phyloP scores from a whole-genome alignment of 2,888 invertebrate genomes.

The Helleia helle region DNA sequence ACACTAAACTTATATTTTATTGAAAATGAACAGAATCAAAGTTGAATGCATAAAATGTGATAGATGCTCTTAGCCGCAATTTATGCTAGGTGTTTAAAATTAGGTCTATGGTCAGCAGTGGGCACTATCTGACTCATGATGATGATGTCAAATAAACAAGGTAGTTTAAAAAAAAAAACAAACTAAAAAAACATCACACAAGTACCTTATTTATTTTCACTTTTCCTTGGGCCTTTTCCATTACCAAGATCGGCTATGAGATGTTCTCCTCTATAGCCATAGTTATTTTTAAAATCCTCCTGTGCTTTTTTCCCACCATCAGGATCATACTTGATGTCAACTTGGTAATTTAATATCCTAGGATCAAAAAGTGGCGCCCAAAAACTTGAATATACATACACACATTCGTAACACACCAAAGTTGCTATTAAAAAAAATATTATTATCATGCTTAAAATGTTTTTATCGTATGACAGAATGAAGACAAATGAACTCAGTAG shows the following conservation, averaged over 20 bases:
- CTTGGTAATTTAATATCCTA: conserved; percentile 44
- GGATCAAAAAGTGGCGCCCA: conserved; percentile 54
- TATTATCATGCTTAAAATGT: conserved; percentile 22
- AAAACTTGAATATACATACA: conserved; percentile 47
- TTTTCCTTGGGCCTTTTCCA: conserved; percentile 31
- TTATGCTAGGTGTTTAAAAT: too few species aligned
- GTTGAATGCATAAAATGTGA: too few species aligned
- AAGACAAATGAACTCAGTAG: conserved; percentile 20
- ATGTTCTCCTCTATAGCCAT: conserved; percentile 44
- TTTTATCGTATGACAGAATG: conserved; percentile 14
- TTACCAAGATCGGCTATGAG: conserved; percentile 49
- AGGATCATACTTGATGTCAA: conserved; percentile 43
- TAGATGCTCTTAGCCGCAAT: too few species aligned
- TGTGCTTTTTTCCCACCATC: conserved; percentile 32
- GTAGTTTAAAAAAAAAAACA: not conserved
- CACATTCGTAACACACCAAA: conserved; percentile 27
- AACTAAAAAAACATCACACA: not conserved
- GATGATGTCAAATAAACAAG: not conserved
- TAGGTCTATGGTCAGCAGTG: too few species aligned
- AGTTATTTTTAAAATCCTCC: conserved; percentile 30
- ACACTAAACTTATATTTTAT: too few species aligned
- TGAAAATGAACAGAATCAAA: too few species aligned
- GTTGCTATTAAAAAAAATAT: conserved; percentile 25
- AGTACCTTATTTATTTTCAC: conserved; percentile 30
- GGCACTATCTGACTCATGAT: too few species aligned